Base-by-base conservation (phyloP, 2,113 vertebrate genomes). In the Pampusana beccarii region DNA sequence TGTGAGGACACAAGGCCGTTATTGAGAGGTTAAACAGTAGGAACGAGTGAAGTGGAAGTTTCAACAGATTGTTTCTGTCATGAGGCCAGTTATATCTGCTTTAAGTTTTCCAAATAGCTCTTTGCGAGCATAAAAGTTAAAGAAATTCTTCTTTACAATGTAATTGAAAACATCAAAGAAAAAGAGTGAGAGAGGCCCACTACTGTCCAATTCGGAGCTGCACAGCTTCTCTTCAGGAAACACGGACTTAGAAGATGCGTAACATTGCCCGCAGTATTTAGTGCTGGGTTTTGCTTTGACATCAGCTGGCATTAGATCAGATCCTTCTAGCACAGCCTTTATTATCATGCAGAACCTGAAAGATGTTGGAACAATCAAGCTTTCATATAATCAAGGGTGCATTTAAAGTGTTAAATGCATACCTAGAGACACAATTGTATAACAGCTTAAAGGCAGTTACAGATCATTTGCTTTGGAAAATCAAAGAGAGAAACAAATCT, bases 351-450 rank as follows among this genome's bases (percentile, higher is more conserved):
- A 78, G 26, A 92, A 71, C 34, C 38, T 70, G 57, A 86, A 78
- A 80, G 50, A 57, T 44, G 10, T 34, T 92, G 53, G 60, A 78
- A 90, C 80, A 83, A 74, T 83, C 56, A 95, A 92, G 42, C 53
- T 92, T 92, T 92, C 69, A 42, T 60, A 65, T 57, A 79, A 94
- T 78, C 57, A 96, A 78, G 61, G 33, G 17, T 48, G 86, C 64
- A 78, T 86, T 90, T 86, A 74, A 95, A 74, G 61, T 61, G 91
- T 80, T 92, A 92, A 88, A 90, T 79, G 23, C 29, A 88, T 92
- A 91, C 48, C 69, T 94, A 86, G 82, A 81, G 75, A 95, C 60
- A 61, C 0, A 1, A 71, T 6, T 61, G 57, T 61, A 20, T 44
- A 86, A 65, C 51, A 94, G 69, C 29, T 86, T 92, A 67, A 23